Percentiles rank a stretch among this genome's conserved stretches.
Conservation (phyloP, 2,797 vertebrate genomes). For the Anolis apletophallus region DNA sequence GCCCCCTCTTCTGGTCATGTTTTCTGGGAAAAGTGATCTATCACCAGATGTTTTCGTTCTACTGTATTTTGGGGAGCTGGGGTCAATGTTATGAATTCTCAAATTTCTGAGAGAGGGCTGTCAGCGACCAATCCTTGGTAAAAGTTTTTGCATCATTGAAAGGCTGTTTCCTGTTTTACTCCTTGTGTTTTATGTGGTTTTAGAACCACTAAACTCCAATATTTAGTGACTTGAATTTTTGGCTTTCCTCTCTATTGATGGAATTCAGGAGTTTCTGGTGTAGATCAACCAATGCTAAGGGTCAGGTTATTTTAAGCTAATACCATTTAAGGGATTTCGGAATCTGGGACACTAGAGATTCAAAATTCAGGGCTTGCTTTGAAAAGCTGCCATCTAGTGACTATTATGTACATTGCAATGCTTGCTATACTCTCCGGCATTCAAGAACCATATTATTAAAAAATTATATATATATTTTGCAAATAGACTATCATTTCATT, state of each 20-base stretch:
- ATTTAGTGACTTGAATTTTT: constrained; percentile 64
- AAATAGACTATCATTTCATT: background rate
- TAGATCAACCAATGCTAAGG: constrained; percentile 62
- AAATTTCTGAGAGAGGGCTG: background rate
- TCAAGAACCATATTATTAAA: background rate
- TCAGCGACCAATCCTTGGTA: background rate
- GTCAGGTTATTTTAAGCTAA: constrained; percentile 81
- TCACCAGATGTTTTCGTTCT: background rate
- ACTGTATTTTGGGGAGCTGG: too few species aligned
- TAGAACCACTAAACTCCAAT: constrained; percentile 1
- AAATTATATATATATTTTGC: background rate
- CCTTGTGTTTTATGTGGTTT: constrained; percentile 10
- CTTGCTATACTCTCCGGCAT: background rate
- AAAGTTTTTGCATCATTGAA: background rate
- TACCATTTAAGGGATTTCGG: constrained; percentile 82
- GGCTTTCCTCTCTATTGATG: constrained; percentile 63
- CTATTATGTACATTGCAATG: background rate
- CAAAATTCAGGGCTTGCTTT: constrained; percentile 36
- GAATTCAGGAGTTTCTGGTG: constrained; percentile 71
- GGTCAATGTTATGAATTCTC: background rate
- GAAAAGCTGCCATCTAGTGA: constrained; percentile 79
- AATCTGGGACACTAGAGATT: constrained; percentile 75
- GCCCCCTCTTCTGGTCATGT: background rate
- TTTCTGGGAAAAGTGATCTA: background rate
- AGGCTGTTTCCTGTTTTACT: background rate